Percentiles rank a stretch among this genome's conserved stretches.
These are phyloP conservation scores for Mus pahari DNA, from an alignment of 2,113 vertebrate species.

Conservation along the genomic window DNA sequence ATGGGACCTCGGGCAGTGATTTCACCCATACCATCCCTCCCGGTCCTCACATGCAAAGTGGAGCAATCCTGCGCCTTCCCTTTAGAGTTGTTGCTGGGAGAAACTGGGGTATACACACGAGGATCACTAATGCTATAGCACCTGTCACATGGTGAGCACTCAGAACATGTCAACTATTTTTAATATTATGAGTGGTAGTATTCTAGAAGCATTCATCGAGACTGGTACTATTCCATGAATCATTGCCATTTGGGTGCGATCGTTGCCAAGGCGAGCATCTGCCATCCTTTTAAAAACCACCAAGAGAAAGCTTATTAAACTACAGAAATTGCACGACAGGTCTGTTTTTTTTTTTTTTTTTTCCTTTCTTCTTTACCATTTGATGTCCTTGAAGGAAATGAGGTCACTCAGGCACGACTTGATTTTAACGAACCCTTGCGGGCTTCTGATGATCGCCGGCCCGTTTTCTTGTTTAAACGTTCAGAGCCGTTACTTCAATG, in stretches of 20 bases:
- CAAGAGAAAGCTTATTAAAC: conserved; percentile 2
- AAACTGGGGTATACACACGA: neutral
- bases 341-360: conserved; percentile 20
- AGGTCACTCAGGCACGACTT: conserved; percentile 41
- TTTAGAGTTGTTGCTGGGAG: neutral
- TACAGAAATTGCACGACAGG: neutral
- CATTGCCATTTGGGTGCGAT: neutral
- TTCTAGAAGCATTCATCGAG: conserved; percentile 18
- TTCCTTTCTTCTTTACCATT: conserved; percentile 38
- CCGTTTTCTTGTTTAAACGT: conserved; percentile 38
- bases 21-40: neutral
- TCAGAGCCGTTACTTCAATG: conserved; percentile 44
- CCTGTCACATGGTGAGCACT: neutral
- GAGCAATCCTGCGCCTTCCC: neutral
- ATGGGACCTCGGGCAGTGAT: neutral
- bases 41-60: neutral
- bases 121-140: neutral
- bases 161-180: neutral
- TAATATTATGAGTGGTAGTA: neutral
- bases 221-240: neutral
- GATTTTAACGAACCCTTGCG: conserved; percentile 58
- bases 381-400: conserved; percentile 49
- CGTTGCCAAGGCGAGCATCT: conserved; percentile 27
- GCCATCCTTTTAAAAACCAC: conserved; percentile 5
- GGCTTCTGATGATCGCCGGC: conserved; percentile 2